A percentile compares a stretch with the other conserved stretches of the same genome.
Evolutionary conservation across 2,888 invertebrate genomes (phyloP).

Genomic region (Ecdyonurus torrentis): DNA sequence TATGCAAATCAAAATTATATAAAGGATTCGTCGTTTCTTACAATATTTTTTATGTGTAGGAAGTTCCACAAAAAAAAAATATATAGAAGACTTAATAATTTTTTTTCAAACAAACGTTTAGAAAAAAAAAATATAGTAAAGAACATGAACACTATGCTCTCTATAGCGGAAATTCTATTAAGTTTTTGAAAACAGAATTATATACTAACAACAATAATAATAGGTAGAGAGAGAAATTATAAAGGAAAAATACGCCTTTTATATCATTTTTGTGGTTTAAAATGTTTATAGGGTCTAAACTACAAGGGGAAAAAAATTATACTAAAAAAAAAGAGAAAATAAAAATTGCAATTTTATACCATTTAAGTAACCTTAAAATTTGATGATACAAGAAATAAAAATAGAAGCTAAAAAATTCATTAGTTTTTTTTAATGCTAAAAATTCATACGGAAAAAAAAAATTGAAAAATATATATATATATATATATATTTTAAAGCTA

Average conservation of each 20-base stretch:
- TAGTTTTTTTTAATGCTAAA: background rate
- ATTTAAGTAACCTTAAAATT: background rate
- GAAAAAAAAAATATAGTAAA: too few relatives aligned
- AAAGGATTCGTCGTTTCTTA: too few relatives aligned
- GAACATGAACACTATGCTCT: too few relatives aligned
- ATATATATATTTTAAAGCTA: background rate
- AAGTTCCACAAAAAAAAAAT: too few relatives aligned
- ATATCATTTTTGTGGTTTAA: background rate
- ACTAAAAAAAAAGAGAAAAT: background rate
- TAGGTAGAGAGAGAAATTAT: too few relatives aligned
- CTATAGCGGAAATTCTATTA: background rate
- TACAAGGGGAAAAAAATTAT: background rate
- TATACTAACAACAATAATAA: too few relatives aligned
- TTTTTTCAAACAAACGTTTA: too few relatives aligned
- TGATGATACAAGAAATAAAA: background rate
- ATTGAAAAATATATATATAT: background rate
- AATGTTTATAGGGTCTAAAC: too few relatives aligned
- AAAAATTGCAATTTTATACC: background rate
- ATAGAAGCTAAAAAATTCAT: background rate
- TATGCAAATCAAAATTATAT: too few relatives aligned
- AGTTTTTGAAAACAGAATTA: background rate
- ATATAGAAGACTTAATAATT: too few relatives aligned
- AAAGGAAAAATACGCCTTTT: too few relatives aligned
- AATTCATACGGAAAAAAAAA: background rate
- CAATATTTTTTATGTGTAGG: too few relatives aligned